Percentiles rank a stretch among this genome's conserved stretches.
Evolutionary conservation across 2,888 invertebrate genomes (phyloP).

Genomic region (Heteropelma amictum): DNA sequence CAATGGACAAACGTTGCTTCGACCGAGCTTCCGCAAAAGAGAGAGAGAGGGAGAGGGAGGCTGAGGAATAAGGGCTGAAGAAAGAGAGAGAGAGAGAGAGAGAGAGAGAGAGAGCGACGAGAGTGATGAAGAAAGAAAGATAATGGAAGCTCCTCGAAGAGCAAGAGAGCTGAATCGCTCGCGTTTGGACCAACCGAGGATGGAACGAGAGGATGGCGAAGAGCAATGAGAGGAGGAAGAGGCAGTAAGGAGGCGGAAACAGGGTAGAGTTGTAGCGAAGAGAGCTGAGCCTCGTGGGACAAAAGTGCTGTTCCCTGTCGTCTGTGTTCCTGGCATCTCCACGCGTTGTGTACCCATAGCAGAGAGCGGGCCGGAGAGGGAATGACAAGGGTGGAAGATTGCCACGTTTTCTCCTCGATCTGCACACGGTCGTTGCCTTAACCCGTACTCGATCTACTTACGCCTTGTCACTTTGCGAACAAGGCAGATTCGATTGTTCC

Average conservation of each 20-base stretch:
- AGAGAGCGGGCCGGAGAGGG: slow-evolving; percentile 12
- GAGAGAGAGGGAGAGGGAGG: slow-evolving; percentile 21
- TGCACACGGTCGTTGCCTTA: not conserved
- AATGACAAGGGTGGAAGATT: not conserved
- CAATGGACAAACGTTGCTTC: slow-evolving; percentile 40
- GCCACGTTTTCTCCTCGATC: slow-evolving; percentile 44
- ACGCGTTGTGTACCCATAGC: slow-evolving; percentile 54
- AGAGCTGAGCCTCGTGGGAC: slow-evolving; percentile 73
- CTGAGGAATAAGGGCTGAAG: slow-evolving; percentile 4
- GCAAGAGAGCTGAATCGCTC: slow-evolving; percentile 18
- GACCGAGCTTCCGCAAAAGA: slow-evolving; percentile 23
- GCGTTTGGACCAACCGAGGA: slow-evolving; percentile 18
- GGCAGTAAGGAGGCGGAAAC: slow-evolving; percentile 33
- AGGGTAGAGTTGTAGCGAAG: slow-evolving; percentile 61
- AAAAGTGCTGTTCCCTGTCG: slow-evolving; percentile 70
- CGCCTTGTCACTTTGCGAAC: slow-evolving; percentile 43
- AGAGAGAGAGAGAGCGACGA: slow-evolving; percentile 16
- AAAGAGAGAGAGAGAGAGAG: not conserved
- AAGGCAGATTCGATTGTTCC: slow-evolving; percentile 13
- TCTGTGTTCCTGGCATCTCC: slow-evolving; percentile 41
- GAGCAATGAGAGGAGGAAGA: slow-evolving; percentile 14
- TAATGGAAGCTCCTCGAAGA: slow-evolving; percentile 12
- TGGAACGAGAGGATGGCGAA: slow-evolving; percentile 10
- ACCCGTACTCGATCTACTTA: not conserved
- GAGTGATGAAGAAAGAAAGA: slow-evolving; percentile 1